A percentile compares a stretch with the other conserved stretches of the same genome.
phyloP scores from a whole-genome alignment of 2,888 invertebrate species.

The Strigamia maritima region DNA sequence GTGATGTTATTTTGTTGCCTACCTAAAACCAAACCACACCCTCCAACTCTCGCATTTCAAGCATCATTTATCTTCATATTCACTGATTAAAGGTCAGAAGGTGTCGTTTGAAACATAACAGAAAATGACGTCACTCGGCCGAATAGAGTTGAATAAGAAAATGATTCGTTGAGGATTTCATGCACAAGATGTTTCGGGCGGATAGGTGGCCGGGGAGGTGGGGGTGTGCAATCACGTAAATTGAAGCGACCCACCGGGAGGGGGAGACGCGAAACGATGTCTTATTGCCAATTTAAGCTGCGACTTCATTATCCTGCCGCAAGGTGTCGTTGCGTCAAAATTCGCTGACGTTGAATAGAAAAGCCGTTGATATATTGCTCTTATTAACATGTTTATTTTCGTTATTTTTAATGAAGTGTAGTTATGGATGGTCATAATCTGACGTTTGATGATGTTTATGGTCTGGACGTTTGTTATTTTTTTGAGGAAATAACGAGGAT shows the following conservation, averaged over 20 bases:
- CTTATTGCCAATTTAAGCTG: slow-evolving; percentile 7
- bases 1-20: slow-evolving; percentile 16
- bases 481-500: no score
- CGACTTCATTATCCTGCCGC: not conserved
- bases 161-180: not conserved
- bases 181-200: not conserved
- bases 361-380: not conserved
- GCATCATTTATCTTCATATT: slow-evolving; percentile 11
- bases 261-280: not conserved
- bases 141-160: not conserved
- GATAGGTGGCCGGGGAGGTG: not conserved
- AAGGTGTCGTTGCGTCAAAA: not conserved
- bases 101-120: not conserved
- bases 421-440: not conserved
- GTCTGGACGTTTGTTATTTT: not conserved
- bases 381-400: slow-evolving; percentile 2
- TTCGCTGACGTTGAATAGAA: not conserved
- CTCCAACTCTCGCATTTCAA: not conserved
- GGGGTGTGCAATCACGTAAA: slow-evolving; percentile 10
- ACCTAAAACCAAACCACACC: not conserved
- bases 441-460: not conserved
- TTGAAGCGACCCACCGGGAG: not conserved
- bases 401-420: not conserved
- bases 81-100: slow-evolving; percentile 4
- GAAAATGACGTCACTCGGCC: not conserved